Evolutionary conservation across 2,113 vertebrate species (phyloP).

Genomic region (Prochilodus magdalenae): DNA sequence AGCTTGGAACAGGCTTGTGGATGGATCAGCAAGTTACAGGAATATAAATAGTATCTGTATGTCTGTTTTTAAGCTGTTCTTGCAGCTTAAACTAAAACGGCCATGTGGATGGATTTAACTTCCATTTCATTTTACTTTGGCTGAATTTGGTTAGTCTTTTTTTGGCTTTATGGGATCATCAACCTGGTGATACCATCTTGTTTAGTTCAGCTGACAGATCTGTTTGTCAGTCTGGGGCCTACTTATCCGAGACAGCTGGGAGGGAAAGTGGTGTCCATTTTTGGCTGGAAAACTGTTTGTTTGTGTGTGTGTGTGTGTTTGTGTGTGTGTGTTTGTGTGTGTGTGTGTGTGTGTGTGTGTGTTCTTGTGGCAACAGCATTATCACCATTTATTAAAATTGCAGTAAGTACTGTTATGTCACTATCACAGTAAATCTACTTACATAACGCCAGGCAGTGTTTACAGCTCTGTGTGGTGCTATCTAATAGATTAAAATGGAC

Average conservation of each 20-base stretch:
- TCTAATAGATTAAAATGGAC: constrained; percentile 30
- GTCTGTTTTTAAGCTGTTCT: too few species aligned
- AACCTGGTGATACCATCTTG: neutral
- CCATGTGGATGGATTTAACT: neutral
- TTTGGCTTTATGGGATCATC: neutral
- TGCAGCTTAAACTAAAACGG: neutral
- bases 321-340: neutral
- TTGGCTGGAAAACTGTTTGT: constrained; percentile 8
- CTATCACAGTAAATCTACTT: constrained; percentile 38
- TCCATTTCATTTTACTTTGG: constrained; percentile 1
- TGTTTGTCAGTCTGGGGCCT: neutral
- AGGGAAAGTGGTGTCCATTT: neutral
- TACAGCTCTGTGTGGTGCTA: neutral
- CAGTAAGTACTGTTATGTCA: constrained; percentile 26
- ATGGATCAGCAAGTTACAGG: too few species aligned
- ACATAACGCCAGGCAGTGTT: constrained; percentile 32
- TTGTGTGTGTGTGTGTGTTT: neutral
- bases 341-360: too few species aligned
- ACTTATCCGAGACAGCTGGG: neutral
- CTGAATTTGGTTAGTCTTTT: too few species aligned
- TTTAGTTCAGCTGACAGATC: neutral
- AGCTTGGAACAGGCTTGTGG: too few species aligned
- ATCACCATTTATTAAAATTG: neutral
- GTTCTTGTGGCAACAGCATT: neutral
- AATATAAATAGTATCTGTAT: too few species aligned